Conservation (phyloP, 2,888 invertebrate genomes). For the Epirrhoe alternata region DNA sequence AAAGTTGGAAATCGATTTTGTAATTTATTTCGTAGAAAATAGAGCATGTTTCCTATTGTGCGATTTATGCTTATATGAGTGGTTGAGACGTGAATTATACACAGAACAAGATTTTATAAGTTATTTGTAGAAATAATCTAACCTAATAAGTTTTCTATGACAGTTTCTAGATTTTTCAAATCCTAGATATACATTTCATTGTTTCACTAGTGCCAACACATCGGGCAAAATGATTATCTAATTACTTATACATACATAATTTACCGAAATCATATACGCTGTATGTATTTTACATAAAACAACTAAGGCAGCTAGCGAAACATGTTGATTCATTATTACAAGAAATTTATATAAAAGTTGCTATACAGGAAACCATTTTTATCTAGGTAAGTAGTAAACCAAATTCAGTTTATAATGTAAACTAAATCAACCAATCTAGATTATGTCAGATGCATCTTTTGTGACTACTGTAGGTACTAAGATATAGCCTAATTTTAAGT, state of each 20-base stretch:
- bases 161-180: neutral
- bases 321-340: too few relatives aligned
- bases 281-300: too few relatives aligned
- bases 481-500: too few relatives aligned
- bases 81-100: slow-evolving; percentile 29
- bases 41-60: slow-evolving; percentile 37
- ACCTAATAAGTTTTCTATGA: neutral
- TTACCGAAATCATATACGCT: neutral
- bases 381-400: too few relatives aligned
- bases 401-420: too few relatives aligned
- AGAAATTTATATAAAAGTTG: too few relatives aligned
- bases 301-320: too few relatives aligned
- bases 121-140: neutral
- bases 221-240: neutral
- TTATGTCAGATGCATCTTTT: too few relatives aligned
- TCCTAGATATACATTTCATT: neutral
- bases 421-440: too few relatives aligned
- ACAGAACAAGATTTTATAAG: slow-evolving; percentile 28
- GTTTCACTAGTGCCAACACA: neutral
- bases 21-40: slow-evolving; percentile 19
- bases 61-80: slow-evolving; percentile 34
- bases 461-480: too few relatives aligned
- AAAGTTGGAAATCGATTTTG: slow-evolving; percentile 36
- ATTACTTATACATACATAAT: neutral
- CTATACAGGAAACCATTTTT: too few relatives aligned